Evolutionary conservation across 2,888 invertebrate genomes (phyloP), one percentile per base, ranked within the genome.

Genomic region (Synanthedon tipuliformis): DNA sequence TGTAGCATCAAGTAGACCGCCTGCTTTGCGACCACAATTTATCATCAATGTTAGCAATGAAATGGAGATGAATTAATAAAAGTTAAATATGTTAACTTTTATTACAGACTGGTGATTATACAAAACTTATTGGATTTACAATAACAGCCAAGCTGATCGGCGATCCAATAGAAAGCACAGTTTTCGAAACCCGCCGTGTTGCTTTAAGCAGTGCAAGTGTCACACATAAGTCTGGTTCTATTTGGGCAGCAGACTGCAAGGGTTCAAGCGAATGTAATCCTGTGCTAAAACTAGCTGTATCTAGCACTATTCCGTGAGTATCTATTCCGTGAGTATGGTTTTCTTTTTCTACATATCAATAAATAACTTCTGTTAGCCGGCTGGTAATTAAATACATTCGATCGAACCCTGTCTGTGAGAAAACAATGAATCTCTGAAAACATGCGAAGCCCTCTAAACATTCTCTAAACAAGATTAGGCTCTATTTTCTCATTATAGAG

Each of bases 231-330:
- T n/a, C 23, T 0, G 60, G 53, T 2, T 27, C 57, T 0, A 48
- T 67, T 8, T 64, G 63, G 58, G 69, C 65, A 0, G 64, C 62
- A 3, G 70, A 70, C 12, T 78, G 78, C 51, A 50, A 51, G 13
- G 49, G 49, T 4, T 18, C 15, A 0, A 11, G 23, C 13, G 16
- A 45, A 2, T 70, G 23, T 50, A 27, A 40, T 23, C 18, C 3
- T 57, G 55, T 50, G 5, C 70, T 77, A 0, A 56, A 62, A 0
- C 55, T 77, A 1, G 18, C 3, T 0, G 50, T 66, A 0, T 1
- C 11, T 3, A 55, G 60, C 3, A 57, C 58, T 16, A 23, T 53
- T n/a, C 50, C 50, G 57, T 59, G 51, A 54, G 57, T 50, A n/a
- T 16, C 58, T 16, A 23, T 53, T n/a, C 50, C 50, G 57, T 59